Percentiles rank a stretch among this genome's conserved stretches.
These are phyloP conservation scores for Aldrovandia affinis DNA, from an alignment of 2,797 vertebrate genomes.

Conservation along the genomic window DNA sequence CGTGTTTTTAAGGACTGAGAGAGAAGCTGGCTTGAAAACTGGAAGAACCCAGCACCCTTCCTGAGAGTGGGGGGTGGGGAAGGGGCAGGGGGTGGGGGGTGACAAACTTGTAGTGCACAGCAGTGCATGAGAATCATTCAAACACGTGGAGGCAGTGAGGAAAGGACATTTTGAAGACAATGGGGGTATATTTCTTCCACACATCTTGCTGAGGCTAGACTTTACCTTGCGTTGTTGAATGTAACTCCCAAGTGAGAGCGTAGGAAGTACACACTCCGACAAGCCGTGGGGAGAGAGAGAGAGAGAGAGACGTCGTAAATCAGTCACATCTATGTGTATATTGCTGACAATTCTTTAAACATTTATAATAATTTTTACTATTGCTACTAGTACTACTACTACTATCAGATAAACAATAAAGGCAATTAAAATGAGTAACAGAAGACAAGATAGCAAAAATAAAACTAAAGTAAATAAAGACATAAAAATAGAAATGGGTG, in stretches of 20 bases:
- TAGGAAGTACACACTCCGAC: conserved; percentile 52
- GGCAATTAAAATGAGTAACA: neutral
- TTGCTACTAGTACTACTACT: conserved; percentile 38
- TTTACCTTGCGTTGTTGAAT: conserved; percentile 62
- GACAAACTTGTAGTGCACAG: conserved; percentile 40
- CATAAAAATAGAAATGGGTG: neutral
- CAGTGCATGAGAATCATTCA: conserved; percentile 38
- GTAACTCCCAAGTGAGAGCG: conserved; percentile 55
- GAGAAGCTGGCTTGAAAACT: conserved; percentile 38
- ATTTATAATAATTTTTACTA: conserved; percentile 41
- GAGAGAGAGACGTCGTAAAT: conserved; percentile 34
- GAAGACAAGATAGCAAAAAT: neutral
- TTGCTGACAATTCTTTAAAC: conserved; percentile 27
- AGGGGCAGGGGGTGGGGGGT: conserved; percentile 5
- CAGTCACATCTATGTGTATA: conserved; percentile 16
- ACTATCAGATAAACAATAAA: conserved; percentile 1
- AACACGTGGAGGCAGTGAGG: conserved; percentile 39
- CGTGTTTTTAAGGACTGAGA: neutral
- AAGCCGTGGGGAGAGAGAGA: conserved; percentile 50
- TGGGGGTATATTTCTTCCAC: neutral
- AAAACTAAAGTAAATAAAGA: neutral
- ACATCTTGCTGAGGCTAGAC: conserved; percentile 43
- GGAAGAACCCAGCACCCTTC: conserved; percentile 32
- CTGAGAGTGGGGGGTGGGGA: conserved; percentile 12
- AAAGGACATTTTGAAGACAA: conserved; percentile 22